Percentiles rank a stretch among this genome's conserved stretches.
Evolutionary conservation across 2,797 vertebrate species (phyloP).

Genomic region (Varecia variegata): DNA sequence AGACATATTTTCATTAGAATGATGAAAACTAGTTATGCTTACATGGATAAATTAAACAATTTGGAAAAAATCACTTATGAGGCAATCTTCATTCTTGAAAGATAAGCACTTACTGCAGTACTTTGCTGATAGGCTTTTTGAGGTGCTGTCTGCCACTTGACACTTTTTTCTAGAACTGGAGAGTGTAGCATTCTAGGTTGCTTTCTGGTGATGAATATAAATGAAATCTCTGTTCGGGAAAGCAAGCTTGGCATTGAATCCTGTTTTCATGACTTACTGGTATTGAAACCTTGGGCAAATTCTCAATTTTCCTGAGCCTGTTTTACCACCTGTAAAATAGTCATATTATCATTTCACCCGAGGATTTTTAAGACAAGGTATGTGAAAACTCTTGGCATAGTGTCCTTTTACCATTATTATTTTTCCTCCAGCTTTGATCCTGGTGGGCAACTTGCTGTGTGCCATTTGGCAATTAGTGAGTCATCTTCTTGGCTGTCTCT

Average conservation of each 20-base stretch:
- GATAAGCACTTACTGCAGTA: neutral
- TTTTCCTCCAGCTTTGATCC: neutral
- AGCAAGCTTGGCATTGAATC: neutral
- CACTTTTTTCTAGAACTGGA: neutral
- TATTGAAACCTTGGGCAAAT: neutral
- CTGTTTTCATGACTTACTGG: neutral
- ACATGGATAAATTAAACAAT: neutral
- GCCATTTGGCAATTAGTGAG: neutral
- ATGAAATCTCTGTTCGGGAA: neutral
- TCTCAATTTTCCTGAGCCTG: neutral
- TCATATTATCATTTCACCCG: neutral
- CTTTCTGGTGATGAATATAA: neutral
- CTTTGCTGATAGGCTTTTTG: slow-evolving; percentile 34
- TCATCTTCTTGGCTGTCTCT: neutral
- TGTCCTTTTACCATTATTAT: neutral
- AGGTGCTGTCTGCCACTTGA: neutral
- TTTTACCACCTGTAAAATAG: neutral
- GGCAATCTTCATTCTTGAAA: neutral
- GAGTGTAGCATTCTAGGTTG: neutral
- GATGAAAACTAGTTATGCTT: neutral
- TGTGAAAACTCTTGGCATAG: neutral
- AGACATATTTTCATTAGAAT: neutral
- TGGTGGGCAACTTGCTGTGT: neutral
- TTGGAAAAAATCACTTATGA: neutral
- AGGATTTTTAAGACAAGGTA: neutral